Percentiles rank a stretch among this genome's conserved stretches.
These are phyloP conservation scores for Eupleurogrammus muticus DNA, from an alignment of 2,797 vertebrate genomes.

Conservation along the genomic window DNA sequence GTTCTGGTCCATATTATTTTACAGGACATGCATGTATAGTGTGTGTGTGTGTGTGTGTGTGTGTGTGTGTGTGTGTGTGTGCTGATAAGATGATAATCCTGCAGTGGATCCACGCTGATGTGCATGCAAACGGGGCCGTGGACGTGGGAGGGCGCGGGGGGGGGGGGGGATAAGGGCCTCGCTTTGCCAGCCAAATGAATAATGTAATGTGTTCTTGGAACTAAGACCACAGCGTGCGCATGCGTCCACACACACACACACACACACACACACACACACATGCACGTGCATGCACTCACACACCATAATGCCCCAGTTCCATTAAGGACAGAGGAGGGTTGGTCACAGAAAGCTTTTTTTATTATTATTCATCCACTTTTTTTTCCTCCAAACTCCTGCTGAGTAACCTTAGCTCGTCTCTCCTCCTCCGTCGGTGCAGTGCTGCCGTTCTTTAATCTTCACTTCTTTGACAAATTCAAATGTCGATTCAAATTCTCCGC, in stretches of 20 bases:
- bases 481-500: conserved; percentile 76
- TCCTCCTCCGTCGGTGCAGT: neutral
- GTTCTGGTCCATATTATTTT: too few relatives aligned
- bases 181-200: conserved; percentile 82
- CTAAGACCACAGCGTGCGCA: conserved; percentile 72
- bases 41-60: conserved; percentile 38
- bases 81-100: conserved; percentile 71
- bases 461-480: conserved; percentile 78
- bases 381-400: conserved; percentile 29
- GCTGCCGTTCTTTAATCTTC: conserved; percentile 40
- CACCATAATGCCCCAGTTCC: conserved; percentile 72
- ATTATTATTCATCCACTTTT: too few relatives aligned
- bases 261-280: conserved; percentile 47
- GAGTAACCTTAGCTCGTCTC: conserved; percentile 20
- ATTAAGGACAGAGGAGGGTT: conserved; percentile 55
- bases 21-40: too few relatives aligned
- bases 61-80: conserved; percentile 43
- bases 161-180: conserved; percentile 76
- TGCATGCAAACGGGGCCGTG: conserved; percentile 70
- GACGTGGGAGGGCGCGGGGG: conserved; percentile 71
- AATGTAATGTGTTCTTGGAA: conserved; percentile 83
- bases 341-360: conserved; percentile 31
- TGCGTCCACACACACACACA: conserved; percentile 46
- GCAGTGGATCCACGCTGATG: conserved; percentile 54
- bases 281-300: too few relatives aligned